A percentile compares a stretch with the other conserved stretches of the same genome.
Conservation (phyloP, 2,888 invertebrate species). For the Venustoraphidia nigricollis region DNA sequence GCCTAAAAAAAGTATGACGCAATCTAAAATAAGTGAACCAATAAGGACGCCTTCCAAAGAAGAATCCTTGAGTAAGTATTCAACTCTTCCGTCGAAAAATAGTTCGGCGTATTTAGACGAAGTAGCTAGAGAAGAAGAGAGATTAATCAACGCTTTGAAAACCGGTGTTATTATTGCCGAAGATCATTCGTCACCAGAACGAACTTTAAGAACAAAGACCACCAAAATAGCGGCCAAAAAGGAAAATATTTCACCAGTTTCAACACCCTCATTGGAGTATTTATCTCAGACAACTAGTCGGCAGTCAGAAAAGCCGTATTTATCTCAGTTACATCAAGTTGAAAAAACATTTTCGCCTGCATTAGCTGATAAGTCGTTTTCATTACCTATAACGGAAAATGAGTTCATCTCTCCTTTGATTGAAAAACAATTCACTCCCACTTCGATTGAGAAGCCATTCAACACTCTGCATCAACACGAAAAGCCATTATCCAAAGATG, state of each 20-base stretch:
- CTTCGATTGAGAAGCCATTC: too few relatives aligned
- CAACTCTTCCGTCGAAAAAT: conserved; percentile 12
- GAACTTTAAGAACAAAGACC: not conserved
- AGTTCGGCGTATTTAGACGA: conserved; percentile 33
- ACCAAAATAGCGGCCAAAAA: too few relatives aligned
- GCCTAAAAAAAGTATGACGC: not conserved
- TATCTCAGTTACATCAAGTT: too few relatives aligned
- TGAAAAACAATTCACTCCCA: too few relatives aligned
- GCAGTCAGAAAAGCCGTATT: too few relatives aligned
- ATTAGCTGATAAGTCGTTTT: too few relatives aligned
- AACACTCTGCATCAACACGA: not conserved
- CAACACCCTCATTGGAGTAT: too few relatives aligned
- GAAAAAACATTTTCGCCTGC: too few relatives aligned
- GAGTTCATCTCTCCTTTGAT: too few relatives aligned
- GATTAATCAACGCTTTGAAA: conserved; percentile 61
- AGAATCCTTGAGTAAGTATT: conserved; percentile 8
- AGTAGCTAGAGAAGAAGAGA: conserved; percentile 68
- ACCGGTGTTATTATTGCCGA: conserved; percentile 49
- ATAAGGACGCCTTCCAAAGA: conserved; percentile 10
- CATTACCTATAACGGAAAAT: too few relatives aligned
- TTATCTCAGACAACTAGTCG: too few relatives aligned
- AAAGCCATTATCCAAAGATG: conserved; percentile 19
- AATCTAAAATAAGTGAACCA: not conserved
- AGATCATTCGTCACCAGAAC: conserved; percentile 20
- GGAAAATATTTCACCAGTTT: too few relatives aligned